Evolutionary conservation across 2,113 vertebrate genomes (phyloP), one percentile per base, ranked within the genome.

Genomic region (Pan paniscus): DNA sequence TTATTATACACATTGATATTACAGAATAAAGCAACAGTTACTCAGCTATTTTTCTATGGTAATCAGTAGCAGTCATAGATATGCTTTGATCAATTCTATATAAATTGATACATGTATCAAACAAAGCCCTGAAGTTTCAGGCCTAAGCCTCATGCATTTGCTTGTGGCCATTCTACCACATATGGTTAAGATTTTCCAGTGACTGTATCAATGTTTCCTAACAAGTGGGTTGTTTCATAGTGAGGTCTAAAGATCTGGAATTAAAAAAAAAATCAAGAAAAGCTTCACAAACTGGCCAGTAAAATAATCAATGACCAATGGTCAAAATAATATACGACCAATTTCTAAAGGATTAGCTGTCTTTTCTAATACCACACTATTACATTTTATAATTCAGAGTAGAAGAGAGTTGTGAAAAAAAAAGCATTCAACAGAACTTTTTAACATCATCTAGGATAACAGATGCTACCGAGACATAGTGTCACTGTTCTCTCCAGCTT

Each of bases 261-360:
- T 27, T 38, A 38, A 90, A 96, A 76, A 88, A 64, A 64, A 64
- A 30, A 32, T 30, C 30, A 97, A 94, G 25, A 25, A 48, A 84
- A 80, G 22, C 11, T 85, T 90, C 78, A 96, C 84, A 95, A 95
- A 83, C 59, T 84, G 46, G 78, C 61, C 40, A 93, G 52, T 52
- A 93, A 81, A 88, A 91, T 57, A 87, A 94, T 75, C 64, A 75
- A 8, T 25, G 23, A 75, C 23, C 72, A 75, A 75, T 46, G 23
- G 40, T 75, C 73, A 75, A 46, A 43, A 27, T 75, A 75, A 75
- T 38, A 73, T 40, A 40, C 14, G 40, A 75, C 86, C 25, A 70
- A 87, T 87, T 96, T 96, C 14, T 64, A 57, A 38, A 93, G 43
- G 59, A 87, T 72, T 96, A 55, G 38, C 52, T 95, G 17, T 85